Evolutionary conservation across 1,140 invertebrate species (phyloP), one percentile per base, ranked within the genome.

Genomic region (Leptoteleia sp.): DNA sequence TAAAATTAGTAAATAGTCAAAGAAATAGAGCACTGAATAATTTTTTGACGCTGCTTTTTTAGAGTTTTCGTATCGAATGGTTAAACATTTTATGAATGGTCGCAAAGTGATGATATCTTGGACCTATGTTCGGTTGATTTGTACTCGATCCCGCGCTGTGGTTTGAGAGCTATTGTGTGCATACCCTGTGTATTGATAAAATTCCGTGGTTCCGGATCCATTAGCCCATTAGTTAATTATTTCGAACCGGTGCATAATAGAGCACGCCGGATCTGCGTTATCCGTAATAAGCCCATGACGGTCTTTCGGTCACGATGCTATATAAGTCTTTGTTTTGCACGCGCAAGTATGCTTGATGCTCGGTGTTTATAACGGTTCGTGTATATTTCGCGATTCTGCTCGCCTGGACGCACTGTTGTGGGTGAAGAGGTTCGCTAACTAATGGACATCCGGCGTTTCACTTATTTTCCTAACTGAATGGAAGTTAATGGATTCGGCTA

Each of bases 141-240:
- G 73, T 19, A 40, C 43, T 15, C 42, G 50, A 55, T 55, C 19
- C 31, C 22, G 27, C 17, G 48, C 9, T 70, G 43, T 25, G 48
- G 73, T 64, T 31, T 12, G 11, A 33, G 13, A 35, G 48, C 43
- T 15, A 77, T 71, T 77, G 65, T 71, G 47, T 64, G n/a, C n/a
- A 25, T 31, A 37, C 6, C 52, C 29, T 31, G 6, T 50, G 54
- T 79, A 73, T 79, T 73, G 76, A 64, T 75, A 70, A 73, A 73
- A 73, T 73, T 73, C 55, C 29, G 70, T 77, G 59, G 65, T 77
- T 71, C 50, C 82, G 82, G 82, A 84, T 85, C 82, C 84, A 85
- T 85, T 87, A 85, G 81, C 79, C 81, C 85, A 88, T 88, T 87
- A 88, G 83, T 85, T 86, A 88, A 88, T 88, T 88, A 88, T 88